Conservation (phyloP, 2,888 invertebrate genomes). For the Hydrotaea cyrtoneurina region DNA sequence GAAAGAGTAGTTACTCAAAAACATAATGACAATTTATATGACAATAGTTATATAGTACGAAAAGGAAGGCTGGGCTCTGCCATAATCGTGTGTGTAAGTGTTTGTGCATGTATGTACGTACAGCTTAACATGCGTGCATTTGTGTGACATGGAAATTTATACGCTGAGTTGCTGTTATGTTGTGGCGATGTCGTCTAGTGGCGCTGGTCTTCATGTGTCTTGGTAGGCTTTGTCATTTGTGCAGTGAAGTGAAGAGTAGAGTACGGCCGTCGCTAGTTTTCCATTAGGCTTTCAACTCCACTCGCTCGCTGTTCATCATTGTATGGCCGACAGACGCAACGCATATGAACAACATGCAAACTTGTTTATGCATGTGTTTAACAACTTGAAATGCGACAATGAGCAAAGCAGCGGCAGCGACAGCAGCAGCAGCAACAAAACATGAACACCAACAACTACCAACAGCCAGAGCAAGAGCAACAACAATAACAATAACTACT, state of each 20-base stretch:
- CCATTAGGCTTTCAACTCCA: constrained; percentile 62
- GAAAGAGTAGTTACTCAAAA: constrained; percentile 4
- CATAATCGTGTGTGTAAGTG: too few relatives aligned
- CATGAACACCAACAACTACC: constrained; percentile 4
- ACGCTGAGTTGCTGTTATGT: not conserved
- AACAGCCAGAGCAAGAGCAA: constrained; percentile 29
- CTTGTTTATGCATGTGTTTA: constrained; percentile 69
- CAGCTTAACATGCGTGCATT: not conserved
- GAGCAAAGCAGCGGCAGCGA: constrained; percentile 50
- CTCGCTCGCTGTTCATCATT: constrained; percentile 41
- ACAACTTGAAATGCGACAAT: constrained; percentile 68
- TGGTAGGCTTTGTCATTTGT: not conserved
- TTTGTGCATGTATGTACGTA: not conserved
- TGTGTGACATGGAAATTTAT: constrained; percentile 2
- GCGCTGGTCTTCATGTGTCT: not conserved
- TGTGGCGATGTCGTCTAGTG: not conserved
- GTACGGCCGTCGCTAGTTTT: constrained; percentile 54
- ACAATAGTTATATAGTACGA: too few relatives aligned
- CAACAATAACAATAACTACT: constrained; percentile 21
- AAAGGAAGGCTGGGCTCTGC: not conserved
- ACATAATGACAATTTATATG: constrained; percentile 3
- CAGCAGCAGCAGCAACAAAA: constrained; percentile 33
- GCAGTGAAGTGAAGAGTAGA: not conserved
- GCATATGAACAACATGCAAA: constrained; percentile 57
- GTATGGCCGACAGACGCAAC: constrained; percentile 52